A percentile compares a stretch with the other conserved stretches of the same genome.
phyloP scores from a whole-genome alignment of 2,113 vertebrate species.

The Myotis brandtii region DNA sequence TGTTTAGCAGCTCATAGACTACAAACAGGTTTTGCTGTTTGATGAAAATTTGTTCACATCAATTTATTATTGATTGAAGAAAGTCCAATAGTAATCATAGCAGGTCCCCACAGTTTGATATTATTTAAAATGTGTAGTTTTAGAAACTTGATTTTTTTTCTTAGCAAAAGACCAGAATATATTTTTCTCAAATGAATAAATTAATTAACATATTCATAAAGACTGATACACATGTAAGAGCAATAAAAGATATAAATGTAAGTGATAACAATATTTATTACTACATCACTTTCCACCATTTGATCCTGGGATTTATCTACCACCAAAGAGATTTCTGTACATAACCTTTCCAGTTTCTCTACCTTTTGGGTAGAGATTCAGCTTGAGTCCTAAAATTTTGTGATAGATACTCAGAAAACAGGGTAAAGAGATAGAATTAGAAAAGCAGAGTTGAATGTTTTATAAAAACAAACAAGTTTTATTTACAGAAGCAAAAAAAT shows the following conservation, averaged over 20 bases:
- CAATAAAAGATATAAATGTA: neutral
- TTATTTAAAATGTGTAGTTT: neutral
- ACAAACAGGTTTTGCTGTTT: neutral
- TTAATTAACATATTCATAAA: neutral
- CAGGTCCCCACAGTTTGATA: neutral
- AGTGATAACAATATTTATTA: neutral
- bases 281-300: neutral
- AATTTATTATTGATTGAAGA: neutral
- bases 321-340: neutral
- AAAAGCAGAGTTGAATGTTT: neutral
- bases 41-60: neutral
- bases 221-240: neutral
- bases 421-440: neutral
- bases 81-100: neutral
- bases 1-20: neutral
- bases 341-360: neutral
- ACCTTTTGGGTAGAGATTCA: neutral
- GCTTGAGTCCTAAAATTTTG: neutral
- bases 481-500: neutral
- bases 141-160: neutral
- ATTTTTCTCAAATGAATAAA: neutral
- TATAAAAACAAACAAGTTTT: neutral
- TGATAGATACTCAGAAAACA: neutral
- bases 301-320: neutral
- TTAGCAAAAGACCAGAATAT: neutral